Evolutionary conservation across 2,888 invertebrate species (phyloP).

Genomic region (Archips crataeganus): DNA sequence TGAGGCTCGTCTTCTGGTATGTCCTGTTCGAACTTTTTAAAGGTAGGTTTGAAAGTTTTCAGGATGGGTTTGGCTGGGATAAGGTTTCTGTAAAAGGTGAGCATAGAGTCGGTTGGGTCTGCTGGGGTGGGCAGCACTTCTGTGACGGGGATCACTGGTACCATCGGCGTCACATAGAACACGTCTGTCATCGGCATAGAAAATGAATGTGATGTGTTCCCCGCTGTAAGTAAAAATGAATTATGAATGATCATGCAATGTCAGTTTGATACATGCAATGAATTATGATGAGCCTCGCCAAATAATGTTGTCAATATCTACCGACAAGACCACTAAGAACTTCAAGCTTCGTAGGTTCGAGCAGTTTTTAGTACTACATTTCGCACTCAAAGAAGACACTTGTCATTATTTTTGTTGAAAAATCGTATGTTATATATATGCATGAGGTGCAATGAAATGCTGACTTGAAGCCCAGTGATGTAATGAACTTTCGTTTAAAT

Average conservation of each 20-base stretch:
- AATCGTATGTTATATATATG: no score
- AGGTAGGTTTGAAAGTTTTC: conserved; percentile 49
- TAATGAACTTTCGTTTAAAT: no score
- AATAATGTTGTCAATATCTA: neutral
- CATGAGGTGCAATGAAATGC: no score
- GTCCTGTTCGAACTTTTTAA: neutral
- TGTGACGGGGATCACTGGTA: conserved; percentile 53
- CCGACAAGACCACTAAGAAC: neutral
- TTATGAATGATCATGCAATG: conserved; percentile 42
- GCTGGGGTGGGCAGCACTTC: conserved; percentile 58
- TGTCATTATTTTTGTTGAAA: no score
- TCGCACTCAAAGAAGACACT: no score
- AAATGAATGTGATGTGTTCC: conserved; percentile 59
- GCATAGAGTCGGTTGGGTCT: conserved; percentile 57
- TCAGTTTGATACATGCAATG: conserved; percentile 24
- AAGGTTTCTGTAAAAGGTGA: conserved; percentile 60
- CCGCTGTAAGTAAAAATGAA: conserved; percentile 78
- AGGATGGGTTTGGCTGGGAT: conserved; percentile 60
- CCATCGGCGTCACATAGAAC: conserved; percentile 69
- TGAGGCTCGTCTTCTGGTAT: conserved; percentile 3
- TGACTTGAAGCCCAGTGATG: no score
- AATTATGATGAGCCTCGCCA: conserved; percentile 9
- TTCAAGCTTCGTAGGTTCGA: no score
- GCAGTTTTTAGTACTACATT: no score
- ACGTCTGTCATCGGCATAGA: conserved; percentile 56